Evolutionary conservation across 2,888 invertebrate species (phyloP), one percentile per base, ranked within the genome.

Genomic region (Stenchaetothrips biformis): DNA sequence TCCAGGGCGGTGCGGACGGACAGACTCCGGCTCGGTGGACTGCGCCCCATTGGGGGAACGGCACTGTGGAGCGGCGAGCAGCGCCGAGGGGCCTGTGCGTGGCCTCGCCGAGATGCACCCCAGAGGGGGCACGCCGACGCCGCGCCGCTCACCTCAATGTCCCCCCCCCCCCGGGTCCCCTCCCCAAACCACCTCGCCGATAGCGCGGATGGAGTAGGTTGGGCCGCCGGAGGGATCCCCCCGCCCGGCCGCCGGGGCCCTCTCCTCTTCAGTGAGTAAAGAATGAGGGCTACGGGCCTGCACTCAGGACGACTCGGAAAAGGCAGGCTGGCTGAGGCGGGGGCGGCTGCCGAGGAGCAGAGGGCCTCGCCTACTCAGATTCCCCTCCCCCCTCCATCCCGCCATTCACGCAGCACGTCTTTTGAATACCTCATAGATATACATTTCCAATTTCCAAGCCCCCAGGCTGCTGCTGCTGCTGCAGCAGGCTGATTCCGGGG

Each of bases 401-500:
- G 21, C 25, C 25, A 53, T 53, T 53, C 53, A 53, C 53, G 18
- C 53, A 18, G 53, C 53, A 53, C 53, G 53, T 53, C 67, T 25
- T 74, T 25, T 74, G 67, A 74, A 74, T 74, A 74, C 67, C 67
- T 74, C 67, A 74, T 74, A 74, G 67, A 74, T 74, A 21, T 74
- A 74, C 67, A 74, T 74, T 74, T 74, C 67, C 67, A 67, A 67
- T 67, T 67, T 67, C 67, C 67, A 25, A 74, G 37, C 37, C 37
- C 37, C 37, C n/a, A n/a, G 67, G 67, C 18, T n/a, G n/a, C n/a
- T n/a, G n/a, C n/a, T n/a, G n/a, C n/a, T n/a, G n/a, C 37, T 37
- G 37, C 37, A 37, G 37, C 37, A 4, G 37, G 37, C 37, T 37
- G 37, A 37, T 37, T 37, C 37, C 37, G 37, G 4, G 4, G 37